Evolutionary conservation across 2,888 invertebrate genomes (phyloP).

Genomic region (Hirtodrosophila cameraria): DNA sequence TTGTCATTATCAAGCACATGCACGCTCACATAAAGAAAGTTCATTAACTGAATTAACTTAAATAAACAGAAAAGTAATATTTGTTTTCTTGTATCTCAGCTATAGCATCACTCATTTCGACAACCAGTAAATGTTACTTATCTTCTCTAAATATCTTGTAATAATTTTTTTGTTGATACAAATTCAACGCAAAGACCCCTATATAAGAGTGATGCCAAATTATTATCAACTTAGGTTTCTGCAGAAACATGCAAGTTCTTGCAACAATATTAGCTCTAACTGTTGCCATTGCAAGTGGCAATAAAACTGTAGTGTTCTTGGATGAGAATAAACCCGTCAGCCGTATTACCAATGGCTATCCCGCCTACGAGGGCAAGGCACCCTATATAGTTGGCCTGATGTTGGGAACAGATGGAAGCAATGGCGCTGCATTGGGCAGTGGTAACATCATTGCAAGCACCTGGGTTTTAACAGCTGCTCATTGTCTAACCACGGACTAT

Average conservation of each 20-base stretch:
- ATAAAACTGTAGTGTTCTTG: not conserved
- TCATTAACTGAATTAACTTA: no score
- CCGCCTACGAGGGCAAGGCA: constrained; percentile 55
- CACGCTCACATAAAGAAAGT: no score
- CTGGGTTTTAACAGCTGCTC: constrained; percentile 51
- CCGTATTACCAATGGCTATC: constrained; percentile 72
- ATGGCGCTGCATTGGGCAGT: constrained; percentile 40
- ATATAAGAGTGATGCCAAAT: not conserved
- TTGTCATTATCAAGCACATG: no score
- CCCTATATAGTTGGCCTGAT: constrained; percentile 69
- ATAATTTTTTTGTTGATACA: no score
- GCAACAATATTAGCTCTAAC: constrained; percentile 11
- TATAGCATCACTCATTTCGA: no score
- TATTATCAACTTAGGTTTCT: not conserved
- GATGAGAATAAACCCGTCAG: constrained; percentile 8
- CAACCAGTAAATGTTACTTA: no score
- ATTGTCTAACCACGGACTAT: constrained; percentile 52
- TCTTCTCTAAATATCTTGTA: no score
- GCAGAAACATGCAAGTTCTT: constrained; percentile 24
- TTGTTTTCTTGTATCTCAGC: no score
- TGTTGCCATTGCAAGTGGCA: constrained; percentile 10
- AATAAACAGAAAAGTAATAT: no score
- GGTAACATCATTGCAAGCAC: constrained; percentile 39
- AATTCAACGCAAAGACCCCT: not conserved
- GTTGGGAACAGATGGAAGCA: constrained; percentile 37